phyloP scores from a whole-genome alignment of 1,140 invertebrate genomes.

The Bathynomus jamesi region DNA sequence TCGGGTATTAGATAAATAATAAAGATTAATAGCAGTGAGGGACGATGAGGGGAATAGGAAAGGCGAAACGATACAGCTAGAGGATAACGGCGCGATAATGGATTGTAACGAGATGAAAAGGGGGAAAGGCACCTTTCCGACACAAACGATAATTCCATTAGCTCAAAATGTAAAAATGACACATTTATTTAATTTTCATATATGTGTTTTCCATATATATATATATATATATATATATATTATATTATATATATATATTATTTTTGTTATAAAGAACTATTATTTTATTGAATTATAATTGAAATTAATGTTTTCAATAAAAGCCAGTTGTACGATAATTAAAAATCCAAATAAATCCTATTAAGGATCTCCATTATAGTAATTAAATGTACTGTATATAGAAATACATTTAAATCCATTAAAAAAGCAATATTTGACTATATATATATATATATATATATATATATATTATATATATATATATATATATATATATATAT shows the following conservation, averaged over 20 bases:
- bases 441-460: background rate
- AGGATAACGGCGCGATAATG: background rate
- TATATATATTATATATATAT: background rate
- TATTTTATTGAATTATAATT: too few relatives aligned
- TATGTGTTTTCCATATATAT: background rate
- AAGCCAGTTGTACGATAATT: too few relatives aligned
- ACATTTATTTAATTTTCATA: too few relatives aligned
- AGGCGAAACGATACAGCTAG: background rate
- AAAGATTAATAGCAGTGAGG: background rate
- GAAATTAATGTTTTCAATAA: too few relatives aligned
- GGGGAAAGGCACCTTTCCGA: background rate
- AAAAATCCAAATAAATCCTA: too few relatives aligned
- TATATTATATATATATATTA: background rate
- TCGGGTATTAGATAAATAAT: background rate
- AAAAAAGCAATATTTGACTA: background rate
- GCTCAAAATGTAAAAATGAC: background rate
- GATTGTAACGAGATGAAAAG: background rate
- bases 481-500: background rate
- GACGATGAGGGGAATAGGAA: background rate
- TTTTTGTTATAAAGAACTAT: background rate
- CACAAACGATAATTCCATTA: background rate
- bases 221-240: background rate
- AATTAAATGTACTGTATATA: too few relatives aligned
- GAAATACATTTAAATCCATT: background rate
- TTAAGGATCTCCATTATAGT: too few relatives aligned